phyloP scores from a whole-genome alignment of 2,888 invertebrate genomes.

The Epsilonema sp. region DNA sequence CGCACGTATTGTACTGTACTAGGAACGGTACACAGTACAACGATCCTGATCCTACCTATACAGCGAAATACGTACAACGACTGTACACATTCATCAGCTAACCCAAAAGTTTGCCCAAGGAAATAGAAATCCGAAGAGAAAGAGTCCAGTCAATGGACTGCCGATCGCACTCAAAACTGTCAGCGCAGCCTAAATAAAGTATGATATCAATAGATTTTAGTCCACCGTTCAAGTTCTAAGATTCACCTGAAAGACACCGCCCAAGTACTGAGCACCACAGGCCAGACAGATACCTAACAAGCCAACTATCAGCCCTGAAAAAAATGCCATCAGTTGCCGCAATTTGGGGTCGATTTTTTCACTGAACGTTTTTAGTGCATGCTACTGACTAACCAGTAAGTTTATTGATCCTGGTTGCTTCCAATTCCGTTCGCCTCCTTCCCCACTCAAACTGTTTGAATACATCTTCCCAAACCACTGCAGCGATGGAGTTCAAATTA shows the following conservation, averaged over 20 bases:
- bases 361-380: background rate
- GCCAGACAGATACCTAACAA: constrained; percentile 3
- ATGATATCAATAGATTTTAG: background rate
- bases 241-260: constrained; percentile 5
- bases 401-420: constrained; percentile 1
- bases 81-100: too few relatives aligned
- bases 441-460: background rate
- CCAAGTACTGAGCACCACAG: constrained; percentile 1
- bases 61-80: background rate
- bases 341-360: too few relatives aligned
- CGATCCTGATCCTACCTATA: too few relatives aligned
- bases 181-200: constrained; percentile 5
- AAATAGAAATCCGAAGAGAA: constrained; percentile 6
- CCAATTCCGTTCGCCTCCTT: background rate
- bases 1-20: too few relatives aligned
- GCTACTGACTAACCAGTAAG: background rate
- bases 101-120: constrained; percentile 9
- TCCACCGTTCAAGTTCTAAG: too few relatives aligned
- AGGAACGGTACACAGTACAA: too few relatives aligned
- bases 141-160: constrained; percentile 6
- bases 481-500: constrained; percentile 9
- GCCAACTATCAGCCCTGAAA: constrained; percentile 5
- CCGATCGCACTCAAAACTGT: constrained; percentile 3
- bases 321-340: too few relatives aligned
- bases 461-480: constrained; percentile 11